Percentiles rank a stretch among this genome's conserved stretches.
Conservation (phyloP, 2,113 vertebrate genomes). For the Carettochelys insculpta region DNA sequence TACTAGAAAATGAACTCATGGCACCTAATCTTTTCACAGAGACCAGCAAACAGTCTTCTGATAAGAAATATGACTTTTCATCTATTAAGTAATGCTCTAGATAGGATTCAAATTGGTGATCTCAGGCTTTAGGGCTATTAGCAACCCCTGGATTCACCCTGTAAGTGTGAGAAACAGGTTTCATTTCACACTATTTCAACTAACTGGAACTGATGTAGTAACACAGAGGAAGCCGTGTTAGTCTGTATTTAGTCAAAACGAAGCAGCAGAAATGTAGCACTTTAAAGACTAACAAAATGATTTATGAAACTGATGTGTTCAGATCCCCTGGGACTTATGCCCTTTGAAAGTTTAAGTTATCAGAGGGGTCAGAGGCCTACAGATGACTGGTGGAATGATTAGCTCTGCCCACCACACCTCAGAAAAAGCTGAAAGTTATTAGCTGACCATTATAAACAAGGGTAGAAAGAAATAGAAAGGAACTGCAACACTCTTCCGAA, state of each 20-base stretch:
- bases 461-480: background rate
- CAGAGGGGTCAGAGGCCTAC: background rate
- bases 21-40: background rate
- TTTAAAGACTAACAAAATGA: too few species aligned
- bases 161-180: background rate
- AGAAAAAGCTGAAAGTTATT: background rate
- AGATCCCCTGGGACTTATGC: background rate
- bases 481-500: background rate
- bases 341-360: background rate
- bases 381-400: background rate
- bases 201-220: background rate
- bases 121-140: background rate
- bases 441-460: background rate
- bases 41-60: background rate
- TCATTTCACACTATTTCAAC: background rate
- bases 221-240: too few species aligned
- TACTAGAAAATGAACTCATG: background rate
- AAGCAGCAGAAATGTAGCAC: too few species aligned
- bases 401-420: background rate
- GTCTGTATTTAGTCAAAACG: too few species aligned
- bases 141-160: background rate
- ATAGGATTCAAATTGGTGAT: background rate
- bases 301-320: background rate
- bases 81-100: background rate
- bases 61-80: constrained; percentile 13